phyloP scores from a whole-genome alignment of 2,113 vertebrate species.

The Felis catus region F.catus_Fca126_mat1.0 CM031424.1:29051001-29051500 shows the following conservation, averaged over 20 bases:
- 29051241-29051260: not conserved
- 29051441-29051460: not conserved
- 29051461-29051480: not conserved
- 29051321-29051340: not conserved
- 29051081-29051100: not conserved
- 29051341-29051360: not conserved
- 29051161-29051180: not conserved
- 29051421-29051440: not conserved
- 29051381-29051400: not conserved
- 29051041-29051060: not conserved
- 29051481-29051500: not conserved
- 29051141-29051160: rapidly evolving
- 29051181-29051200: not conserved
- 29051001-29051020: not conserved
- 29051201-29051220: rapidly evolving
- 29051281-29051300: conserved; percentile 10
- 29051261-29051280: conserved; percentile 40
- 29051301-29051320: not conserved
- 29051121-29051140: not conserved
- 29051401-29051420: not conserved
- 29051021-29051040: not conserved
- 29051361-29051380: not conserved
- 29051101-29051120: too few relatives aligned
- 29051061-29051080: not conserved
- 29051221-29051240: not conserved